Conservation (phyloP, 2,888 invertebrate genomes). For the Pharmacophagus antenor region DNA sequence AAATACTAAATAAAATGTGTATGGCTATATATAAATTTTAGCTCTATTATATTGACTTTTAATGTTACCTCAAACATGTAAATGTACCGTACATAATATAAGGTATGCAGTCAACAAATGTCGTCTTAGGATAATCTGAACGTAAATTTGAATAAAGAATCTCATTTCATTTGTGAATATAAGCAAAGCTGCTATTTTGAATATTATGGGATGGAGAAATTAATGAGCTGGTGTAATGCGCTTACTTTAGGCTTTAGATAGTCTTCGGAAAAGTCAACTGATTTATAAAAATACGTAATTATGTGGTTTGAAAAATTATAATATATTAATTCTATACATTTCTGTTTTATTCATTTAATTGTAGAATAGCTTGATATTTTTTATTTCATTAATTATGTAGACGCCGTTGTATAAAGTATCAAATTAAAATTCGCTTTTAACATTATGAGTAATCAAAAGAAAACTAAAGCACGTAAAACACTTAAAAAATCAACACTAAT, state of each 20-base stretch:
- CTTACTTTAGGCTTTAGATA: neutral
- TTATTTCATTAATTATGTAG: too few species aligned
- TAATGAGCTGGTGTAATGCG: neutral
- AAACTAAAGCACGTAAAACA: too few species aligned
- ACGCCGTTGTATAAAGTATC: too few species aligned
- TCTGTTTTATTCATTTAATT: too few species aligned
- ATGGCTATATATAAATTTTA: neutral
- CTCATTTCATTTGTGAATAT: slow-evolving; percentile 1
- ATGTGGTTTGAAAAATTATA: too few species aligned
- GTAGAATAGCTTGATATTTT: too few species aligned
- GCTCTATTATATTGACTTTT: neutral
- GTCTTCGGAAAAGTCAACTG: neutral
- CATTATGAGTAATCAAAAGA: too few species aligned
- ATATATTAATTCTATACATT: too few species aligned
- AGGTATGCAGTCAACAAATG: neutral
- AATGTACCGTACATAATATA: too few species aligned
- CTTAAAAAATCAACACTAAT: too few species aligned
- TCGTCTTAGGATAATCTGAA: neutral
- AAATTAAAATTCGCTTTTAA: too few species aligned
- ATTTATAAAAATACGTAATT: neutral
- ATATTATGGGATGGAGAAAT: neutral
- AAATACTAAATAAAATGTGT: too few species aligned
- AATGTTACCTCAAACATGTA: neutral
- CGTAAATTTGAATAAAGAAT: neutral
- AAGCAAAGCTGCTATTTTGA: neutral